Conservation (phyloP, 2,888 invertebrate species). For the Eupeodes luniger region DNA sequence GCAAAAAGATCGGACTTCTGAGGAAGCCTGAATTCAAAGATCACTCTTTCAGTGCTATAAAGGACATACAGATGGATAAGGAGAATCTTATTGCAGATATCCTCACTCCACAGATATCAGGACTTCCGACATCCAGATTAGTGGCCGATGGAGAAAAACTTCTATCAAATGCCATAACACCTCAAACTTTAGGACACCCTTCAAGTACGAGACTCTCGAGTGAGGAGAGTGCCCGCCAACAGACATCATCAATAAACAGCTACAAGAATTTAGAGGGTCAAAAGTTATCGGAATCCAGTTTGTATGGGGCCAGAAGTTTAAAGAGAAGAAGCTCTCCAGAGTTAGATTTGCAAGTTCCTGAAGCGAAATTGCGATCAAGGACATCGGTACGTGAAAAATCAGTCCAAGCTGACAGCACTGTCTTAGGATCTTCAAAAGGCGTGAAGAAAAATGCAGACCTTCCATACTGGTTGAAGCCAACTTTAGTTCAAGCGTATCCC, state of each 20-base stretch:
- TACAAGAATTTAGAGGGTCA: not conserved
- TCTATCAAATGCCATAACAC: slow-evolving; percentile 74
- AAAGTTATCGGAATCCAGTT: not conserved
- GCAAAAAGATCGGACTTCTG: slow-evolving; percentile 79
- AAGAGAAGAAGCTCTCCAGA: slow-evolving; percentile 54
- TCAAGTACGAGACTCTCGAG: not conserved
- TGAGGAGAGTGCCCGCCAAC: not conserved
- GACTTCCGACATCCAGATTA: not conserved
- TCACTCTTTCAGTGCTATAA: slow-evolving; percentile 77
- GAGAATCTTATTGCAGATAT: slow-evolving; percentile 77
- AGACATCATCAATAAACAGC: not conserved
- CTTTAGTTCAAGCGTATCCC: slow-evolving; percentile 85
- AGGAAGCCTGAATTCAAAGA: slow-evolving; percentile 78
- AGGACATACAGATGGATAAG: slow-evolving; percentile 77
- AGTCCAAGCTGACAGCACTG: slow-evolving; percentile 57
- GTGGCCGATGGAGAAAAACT: slow-evolving; percentile 71
- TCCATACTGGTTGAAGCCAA: slow-evolving; percentile 83
- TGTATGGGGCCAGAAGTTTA: not conserved
- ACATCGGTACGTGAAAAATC: slow-evolving; percentile 71
- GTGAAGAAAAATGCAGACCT: slow-evolving; percentile 71
- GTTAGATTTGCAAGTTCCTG: slow-evolving; percentile 69
- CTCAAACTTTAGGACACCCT: not conserved
- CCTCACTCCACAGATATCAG: slow-evolving; percentile 66
- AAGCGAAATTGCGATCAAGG: slow-evolving; percentile 57
- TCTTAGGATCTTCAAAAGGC: not conserved